Percentiles rank a stretch among this genome's conserved stretches.
Evolutionary conservation across 2,113 vertebrate genomes (phyloP).

Genomic region (Ammodytes marinus): DNA sequence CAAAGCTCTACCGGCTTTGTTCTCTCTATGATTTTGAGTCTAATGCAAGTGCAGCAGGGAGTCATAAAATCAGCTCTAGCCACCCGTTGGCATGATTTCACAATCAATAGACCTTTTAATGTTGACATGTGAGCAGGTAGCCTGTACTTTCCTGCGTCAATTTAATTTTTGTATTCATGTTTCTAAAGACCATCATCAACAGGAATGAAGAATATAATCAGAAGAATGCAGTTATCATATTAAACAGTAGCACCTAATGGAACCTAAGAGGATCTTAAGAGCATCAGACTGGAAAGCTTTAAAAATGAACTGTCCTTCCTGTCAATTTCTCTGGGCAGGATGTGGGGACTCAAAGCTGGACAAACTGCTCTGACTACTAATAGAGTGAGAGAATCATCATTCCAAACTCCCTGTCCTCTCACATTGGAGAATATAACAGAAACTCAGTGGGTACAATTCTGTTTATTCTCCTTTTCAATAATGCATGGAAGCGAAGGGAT

Average conservation of each 20-base stretch:
- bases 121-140: neutral
- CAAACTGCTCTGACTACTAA: slow-evolving; percentile 35
- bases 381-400: slow-evolving; percentile 45
- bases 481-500: slow-evolving; percentile 70
- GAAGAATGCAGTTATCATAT: slow-evolving; percentile 38
- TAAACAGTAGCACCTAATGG: slow-evolving; percentile 21
- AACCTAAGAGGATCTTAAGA: slow-evolving; percentile 32
- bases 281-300: slow-evolving; percentile 29
- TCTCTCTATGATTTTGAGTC: slow-evolving; percentile 35
- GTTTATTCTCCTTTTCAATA: slow-evolving; percentile 69
- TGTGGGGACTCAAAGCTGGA: slow-evolving; percentile 51
- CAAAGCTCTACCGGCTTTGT: slow-evolving; percentile 23
- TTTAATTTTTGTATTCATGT: neutral
- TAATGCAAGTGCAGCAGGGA: slow-evolving; percentile 32
- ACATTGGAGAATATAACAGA: slow-evolving; percentile 58
- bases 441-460: slow-evolving; percentile 54
- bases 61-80: slow-evolving; percentile 15
- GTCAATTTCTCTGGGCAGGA: slow-evolving; percentile 38
- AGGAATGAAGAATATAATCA: slow-evolving; percentile 18
- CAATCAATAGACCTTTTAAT: slow-evolving; percentile 28
- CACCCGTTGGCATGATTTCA: slow-evolving; percentile 19
- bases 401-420: slow-evolving; percentile 51
- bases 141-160: neutral
- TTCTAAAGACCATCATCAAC: neutral
- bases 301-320: slow-evolving; percentile 34